Evolutionary conservation across 1,140 invertebrate species (phyloP), one percentile per base, ranked within the genome.

Genomic region (Aphidius gifuensis): DNA sequence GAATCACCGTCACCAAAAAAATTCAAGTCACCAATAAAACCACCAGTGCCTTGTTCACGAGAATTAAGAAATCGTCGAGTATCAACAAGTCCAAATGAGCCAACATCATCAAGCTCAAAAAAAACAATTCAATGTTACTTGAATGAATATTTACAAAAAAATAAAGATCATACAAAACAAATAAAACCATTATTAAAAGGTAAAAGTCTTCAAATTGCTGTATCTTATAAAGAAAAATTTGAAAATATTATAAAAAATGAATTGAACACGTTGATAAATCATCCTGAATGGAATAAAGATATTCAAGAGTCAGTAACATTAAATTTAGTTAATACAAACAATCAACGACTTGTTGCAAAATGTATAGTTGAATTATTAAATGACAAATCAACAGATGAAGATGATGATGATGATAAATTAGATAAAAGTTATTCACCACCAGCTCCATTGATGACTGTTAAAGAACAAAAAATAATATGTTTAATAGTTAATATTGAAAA

Each of bases 341-440:
- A 38, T 40, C 21, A 9, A 6, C 0, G 45, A 40, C 39, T 45
- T 11, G 38, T 58, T 7, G 46, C 46, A 7, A 58, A 58, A 39
- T 7, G 55, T 1, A 62, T 69, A 38, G 16, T 73, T 6, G 60
- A 69, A 4, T 68, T 73, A 42, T 40, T 75, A 53, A 23, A 55
- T 1, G 49, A 61, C 23, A 39, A 51, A 16, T 43, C 57, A 6
- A 5, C 54, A 2, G 0, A 32, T 21, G 16, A 55, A 5, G 44
- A 66, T 39, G 6, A 1, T 3, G 0, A 32, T 21, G 16, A 55
- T 6, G 44, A 66, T 42, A 6, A 1, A n/a, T 53, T 76, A 6
- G 72, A 77, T 61, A 71, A 69, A n/a, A 68, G 49, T 8, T 53
- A 73, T 44, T 76, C 77, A 44, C 78, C 79, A 3, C 79, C 78